Conservation (phyloP, 1,140 invertebrate species). For the Hycleus cichorii region DNA sequence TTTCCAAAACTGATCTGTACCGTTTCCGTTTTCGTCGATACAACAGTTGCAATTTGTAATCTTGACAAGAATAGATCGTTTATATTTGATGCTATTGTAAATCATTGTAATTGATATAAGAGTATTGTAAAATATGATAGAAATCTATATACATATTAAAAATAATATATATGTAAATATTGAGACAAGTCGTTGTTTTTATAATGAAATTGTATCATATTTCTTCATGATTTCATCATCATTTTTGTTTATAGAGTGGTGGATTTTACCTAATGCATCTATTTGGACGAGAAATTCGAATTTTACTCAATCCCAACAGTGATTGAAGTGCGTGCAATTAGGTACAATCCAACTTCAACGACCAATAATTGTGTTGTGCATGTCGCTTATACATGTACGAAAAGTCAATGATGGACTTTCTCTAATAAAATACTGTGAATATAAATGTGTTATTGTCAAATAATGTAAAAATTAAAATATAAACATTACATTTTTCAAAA, state of each 20-base stretch:
- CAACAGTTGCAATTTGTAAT: too few species aligned
- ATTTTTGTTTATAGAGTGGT: conserved; percentile 10
- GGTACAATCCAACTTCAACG: conserved; percentile 22
- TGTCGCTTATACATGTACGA: conserved; percentile 24
- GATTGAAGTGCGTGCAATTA: conserved; percentile 7
- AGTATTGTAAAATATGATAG: too few species aligned
- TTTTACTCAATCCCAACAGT: neutral
- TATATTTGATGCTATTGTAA: conserved; percentile 34
- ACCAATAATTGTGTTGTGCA: conserved; percentile 28
- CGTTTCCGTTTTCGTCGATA: neutral
- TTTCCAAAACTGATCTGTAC: conserved; percentile 8
- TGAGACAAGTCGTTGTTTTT: conserved; percentile 33
- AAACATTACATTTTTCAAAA: conserved; percentile 19
- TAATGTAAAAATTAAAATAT: conserved; percentile 22
- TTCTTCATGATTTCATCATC: conserved; percentile 6
- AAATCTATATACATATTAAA: conserved; percentile 34
- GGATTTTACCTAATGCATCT: conserved; percentile 20
- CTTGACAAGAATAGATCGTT: conserved; percentile 7
- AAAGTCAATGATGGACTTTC: conserved; percentile 9
- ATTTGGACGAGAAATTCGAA: neutral
- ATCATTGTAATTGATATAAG: too few species aligned
- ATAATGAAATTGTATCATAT: conserved; percentile 26
- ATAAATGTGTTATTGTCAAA: conserved; percentile 27
- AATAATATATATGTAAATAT: conserved; percentile 32
- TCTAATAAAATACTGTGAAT: conserved; percentile 22